These are phyloP conservation scores for Onychomys arenicola DNA, from an alignment of 2,797 vertebrate species.

Conservation along the genomic window DNA sequence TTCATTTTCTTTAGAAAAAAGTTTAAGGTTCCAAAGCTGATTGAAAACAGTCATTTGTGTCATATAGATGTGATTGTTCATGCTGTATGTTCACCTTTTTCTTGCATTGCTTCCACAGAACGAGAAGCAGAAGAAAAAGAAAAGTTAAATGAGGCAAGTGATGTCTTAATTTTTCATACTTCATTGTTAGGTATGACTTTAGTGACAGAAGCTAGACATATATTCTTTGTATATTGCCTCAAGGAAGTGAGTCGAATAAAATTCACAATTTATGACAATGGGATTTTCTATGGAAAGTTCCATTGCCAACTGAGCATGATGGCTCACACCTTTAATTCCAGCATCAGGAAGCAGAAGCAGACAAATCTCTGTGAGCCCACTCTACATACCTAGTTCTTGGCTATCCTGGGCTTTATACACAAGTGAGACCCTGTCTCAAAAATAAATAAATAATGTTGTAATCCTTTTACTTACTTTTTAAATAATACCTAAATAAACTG, in stretches of 20 bases:
- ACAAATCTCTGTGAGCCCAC: neutral
- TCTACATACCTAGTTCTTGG: neutral
- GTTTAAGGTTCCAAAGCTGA: conserved; percentile 50
- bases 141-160: conserved; percentile 89
- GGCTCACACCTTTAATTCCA: neutral
- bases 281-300: conserved; percentile 53
- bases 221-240: conserved; percentile 45
- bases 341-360: neutral
- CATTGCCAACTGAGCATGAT: neutral
- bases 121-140: conserved; percentile 85
- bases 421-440: neutral
- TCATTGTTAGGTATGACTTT: conserved; percentile 71
- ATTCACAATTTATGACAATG: conserved; percentile 3
- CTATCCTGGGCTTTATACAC: neutral
- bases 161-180: conserved; percentile 82
- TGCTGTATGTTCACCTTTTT: conserved; percentile 72
- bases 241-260: conserved; percentile 50
- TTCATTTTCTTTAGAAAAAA: conserved; percentile 59
- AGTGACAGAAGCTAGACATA: neutral
- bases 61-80: conserved; percentile 49
- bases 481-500: conserved; percentile 22
- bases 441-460: neutral
- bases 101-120: conserved; percentile 86
- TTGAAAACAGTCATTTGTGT: conserved; percentile 27
- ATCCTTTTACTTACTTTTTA: conserved; percentile 55